phyloP scores from a whole-genome alignment of 2,113 vertebrate species.

The Rhynchomys soricoides region DNA sequence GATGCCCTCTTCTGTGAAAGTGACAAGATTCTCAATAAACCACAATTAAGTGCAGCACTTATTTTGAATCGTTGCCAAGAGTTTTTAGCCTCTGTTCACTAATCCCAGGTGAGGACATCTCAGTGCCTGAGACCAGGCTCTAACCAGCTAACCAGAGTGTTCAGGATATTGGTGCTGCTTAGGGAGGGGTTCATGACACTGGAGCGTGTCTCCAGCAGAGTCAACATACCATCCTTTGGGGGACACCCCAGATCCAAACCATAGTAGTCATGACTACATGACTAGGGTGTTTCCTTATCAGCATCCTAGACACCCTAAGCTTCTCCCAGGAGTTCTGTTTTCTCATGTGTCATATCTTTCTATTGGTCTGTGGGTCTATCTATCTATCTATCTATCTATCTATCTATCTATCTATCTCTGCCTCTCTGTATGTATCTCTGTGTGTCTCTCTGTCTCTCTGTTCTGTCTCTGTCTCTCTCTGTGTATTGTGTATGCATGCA shows the following conservation, averaged over 20 bases:
- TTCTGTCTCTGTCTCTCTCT: neutral
- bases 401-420: neutral
- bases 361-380: neutral
- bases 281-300: neutral
- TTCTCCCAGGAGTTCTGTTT: neutral
- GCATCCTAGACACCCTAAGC: accelerated
- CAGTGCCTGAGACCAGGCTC: neutral
- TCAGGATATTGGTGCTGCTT: accelerated
- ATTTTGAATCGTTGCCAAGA: neutral
- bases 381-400: neutral
- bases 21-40: neutral
- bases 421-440: neutral
- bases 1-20: neutral
- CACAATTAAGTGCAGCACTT: neutral
- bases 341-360: neutral
- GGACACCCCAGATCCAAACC: neutral
- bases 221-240: neutral
- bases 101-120: neutral
- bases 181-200: too few relatives aligned
- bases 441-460: neutral
- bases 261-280: accelerated
- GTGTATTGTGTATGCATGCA: neutral
- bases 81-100: neutral
- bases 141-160: accelerated
- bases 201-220: neutral